phyloP scores from a whole-genome alignment of 1,140 invertebrate genomes.

The Coelopa frigida region DNA sequence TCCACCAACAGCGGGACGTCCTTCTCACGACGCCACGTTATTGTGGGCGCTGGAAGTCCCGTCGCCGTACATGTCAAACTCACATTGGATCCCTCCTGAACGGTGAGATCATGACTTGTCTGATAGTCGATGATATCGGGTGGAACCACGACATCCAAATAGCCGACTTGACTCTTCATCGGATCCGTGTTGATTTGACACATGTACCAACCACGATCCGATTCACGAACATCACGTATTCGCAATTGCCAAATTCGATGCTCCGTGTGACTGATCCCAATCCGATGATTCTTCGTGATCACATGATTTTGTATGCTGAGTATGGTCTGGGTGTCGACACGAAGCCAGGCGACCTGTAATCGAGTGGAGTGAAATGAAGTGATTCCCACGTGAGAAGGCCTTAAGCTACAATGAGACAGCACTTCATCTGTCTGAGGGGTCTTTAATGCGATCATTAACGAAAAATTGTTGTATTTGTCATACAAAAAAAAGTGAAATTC shows the following conservation, averaged over 20 bases:
- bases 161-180: conserved; percentile 83
- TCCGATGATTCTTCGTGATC: conserved; percentile 81
- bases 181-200: conserved; percentile 88
- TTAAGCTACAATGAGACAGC: too few species aligned
- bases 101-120: conserved; percentile 65
- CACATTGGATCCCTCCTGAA: conserved; percentile 65
- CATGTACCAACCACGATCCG: conserved; percentile 78
- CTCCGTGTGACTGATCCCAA: conserved; percentile 73
- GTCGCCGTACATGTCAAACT: conserved; percentile 66
- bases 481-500: too few species aligned
- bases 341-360: conserved; percentile 75
- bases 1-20: conserved; percentile 47
- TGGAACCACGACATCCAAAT: conserved; percentile 78
- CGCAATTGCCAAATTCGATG: conserved; percentile 77
- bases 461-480: too few species aligned
- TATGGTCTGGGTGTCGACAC: conserved; percentile 86
- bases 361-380: too few species aligned
- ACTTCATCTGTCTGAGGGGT: too few species aligned
- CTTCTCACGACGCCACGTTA: conserved; percentile 63
- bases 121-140: conserved; percentile 68
- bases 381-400: too few species aligned
- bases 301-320: conserved; percentile 80
- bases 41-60: conserved; percentile 59
- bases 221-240: conserved; percentile 69
- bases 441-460: too few species aligned